Conservation (phyloP, 2,888 invertebrate species). For the Miltochrista miniata region DNA sequence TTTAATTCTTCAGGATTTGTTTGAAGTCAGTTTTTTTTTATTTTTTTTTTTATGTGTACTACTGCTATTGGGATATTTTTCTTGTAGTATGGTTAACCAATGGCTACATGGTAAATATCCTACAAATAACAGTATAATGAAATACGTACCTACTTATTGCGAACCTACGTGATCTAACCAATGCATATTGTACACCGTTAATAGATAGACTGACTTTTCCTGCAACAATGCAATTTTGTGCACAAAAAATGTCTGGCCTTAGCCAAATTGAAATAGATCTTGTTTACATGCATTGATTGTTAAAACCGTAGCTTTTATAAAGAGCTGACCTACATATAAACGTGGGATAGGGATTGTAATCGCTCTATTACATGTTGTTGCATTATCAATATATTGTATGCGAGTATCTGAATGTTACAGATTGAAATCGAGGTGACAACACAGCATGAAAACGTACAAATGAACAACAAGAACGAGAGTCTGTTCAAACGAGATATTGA, state of each 20-base stretch:
- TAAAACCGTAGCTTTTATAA: slow-evolving; percentile 58
- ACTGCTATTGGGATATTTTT: no score
- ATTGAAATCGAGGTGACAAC: slow-evolving; percentile 41
- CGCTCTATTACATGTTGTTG: slow-evolving; percentile 53
- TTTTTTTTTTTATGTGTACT: no score
- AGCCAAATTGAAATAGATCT: slow-evolving; percentile 72
- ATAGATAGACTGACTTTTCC: slow-evolving; percentile 5
- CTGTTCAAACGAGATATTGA: slow-evolving; percentile 14
- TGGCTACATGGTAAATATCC: no score
- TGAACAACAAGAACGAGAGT: slow-evolving; percentile 24
- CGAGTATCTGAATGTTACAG: slow-evolving; percentile 46
- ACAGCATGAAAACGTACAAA: slow-evolving; percentile 32
- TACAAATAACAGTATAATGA: no score
- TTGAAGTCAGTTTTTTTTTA: no score
- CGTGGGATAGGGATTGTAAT: slow-evolving; percentile 57
- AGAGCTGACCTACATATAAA: slow-evolving; percentile 62
- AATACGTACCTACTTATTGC: no score
- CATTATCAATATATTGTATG: slow-evolving; percentile 50
- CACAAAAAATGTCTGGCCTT: slow-evolving; percentile 63
- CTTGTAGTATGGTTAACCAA: no score
- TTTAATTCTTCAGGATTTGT: no score
- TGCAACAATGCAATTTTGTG: slow-evolving; percentile 54
- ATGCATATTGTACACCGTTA: no score
- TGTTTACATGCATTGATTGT: slow-evolving; percentile 63
- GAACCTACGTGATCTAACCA: no score